These are phyloP conservation scores for Cryptotis parvus DNA, from an alignment of 2,113 vertebrate genomes.

Conservation along the genomic window DNA sequence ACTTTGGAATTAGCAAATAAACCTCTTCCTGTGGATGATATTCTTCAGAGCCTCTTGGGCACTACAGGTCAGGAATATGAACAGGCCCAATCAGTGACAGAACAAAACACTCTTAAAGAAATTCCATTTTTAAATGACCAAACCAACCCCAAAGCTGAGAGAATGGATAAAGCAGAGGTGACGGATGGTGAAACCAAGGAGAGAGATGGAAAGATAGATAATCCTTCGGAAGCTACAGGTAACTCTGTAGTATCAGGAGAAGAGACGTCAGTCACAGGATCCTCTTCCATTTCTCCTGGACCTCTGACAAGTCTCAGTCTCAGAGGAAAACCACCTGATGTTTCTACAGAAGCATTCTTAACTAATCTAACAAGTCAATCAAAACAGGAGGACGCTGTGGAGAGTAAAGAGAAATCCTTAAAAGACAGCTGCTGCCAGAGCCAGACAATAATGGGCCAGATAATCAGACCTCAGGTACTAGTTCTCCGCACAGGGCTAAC, in stretches of 20 bases:
- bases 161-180: slow-evolving; percentile 87
- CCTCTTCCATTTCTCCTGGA: slow-evolving; percentile 76
- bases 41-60: slow-evolving; percentile 88
- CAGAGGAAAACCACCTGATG: slow-evolving; percentile 96
- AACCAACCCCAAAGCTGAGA: slow-evolving; percentile 82
- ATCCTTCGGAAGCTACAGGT: slow-evolving; percentile 74
- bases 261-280: slow-evolving; percentile 79
- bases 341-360: slow-evolving; percentile 95
- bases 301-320: slow-evolving; percentile 88
- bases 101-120: slow-evolving; percentile 78
- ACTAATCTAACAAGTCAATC: slow-evolving; percentile 89
- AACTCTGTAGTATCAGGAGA: slow-evolving; percentile 72
- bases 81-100: slow-evolving; percentile 76
- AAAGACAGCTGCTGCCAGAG: slow-evolving; percentile 78
- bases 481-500: slow-evolving; percentile 78
- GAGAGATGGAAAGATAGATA: slow-evolving; percentile 76
- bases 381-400: slow-evolving; percentile 86
- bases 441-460: slow-evolving; percentile 83
- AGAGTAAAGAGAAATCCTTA: slow-evolving; percentile 81
- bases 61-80: slow-evolving; percentile 84
- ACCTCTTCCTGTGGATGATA: slow-evolving; percentile 88
- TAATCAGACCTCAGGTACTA: slow-evolving; percentile 72
- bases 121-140: slow-evolving; percentile 86
- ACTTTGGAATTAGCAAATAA: slow-evolving; percentile 92
- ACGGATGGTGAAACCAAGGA: slow-evolving; percentile 88